Evolutionary conservation across 2,888 invertebrate genomes (phyloP).

Genomic region (Mythimna impura): DNA sequence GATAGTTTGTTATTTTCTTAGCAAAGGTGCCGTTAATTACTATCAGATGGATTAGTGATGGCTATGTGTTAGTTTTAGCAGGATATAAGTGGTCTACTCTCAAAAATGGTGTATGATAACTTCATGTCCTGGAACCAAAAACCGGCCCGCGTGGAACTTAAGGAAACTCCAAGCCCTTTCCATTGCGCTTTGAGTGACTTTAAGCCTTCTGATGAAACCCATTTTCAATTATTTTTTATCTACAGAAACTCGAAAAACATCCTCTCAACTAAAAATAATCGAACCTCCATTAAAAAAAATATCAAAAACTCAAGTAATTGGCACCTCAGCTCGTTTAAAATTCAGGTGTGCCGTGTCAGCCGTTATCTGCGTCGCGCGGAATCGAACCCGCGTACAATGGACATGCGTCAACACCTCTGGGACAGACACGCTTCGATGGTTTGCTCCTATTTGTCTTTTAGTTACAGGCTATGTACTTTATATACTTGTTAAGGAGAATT

Average conservation of each 20-base stretch:
- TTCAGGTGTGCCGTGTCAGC: conserved; percentile 76
- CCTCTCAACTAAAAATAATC: conserved; percentile 36
- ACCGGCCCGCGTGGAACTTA: no score
- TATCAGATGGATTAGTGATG: no score
- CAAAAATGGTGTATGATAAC: no score
- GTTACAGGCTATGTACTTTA: conserved; percentile 39
- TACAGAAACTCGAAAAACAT: background rate
- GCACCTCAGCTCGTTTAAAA: conserved; percentile 73
- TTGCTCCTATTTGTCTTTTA: conserved; percentile 65
- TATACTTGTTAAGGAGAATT: conserved; percentile 9
- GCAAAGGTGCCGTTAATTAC: background rate
- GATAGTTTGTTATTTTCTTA: background rate
- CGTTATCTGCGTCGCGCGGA: conserved; percentile 70
- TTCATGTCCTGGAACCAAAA: no score
- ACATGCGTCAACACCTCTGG: conserved; percentile 72
- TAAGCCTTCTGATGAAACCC: no score
- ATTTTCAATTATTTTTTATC: background rate
- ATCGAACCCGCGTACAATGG: conserved; percentile 73
- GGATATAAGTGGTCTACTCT: no score
- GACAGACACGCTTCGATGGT: conserved; percentile 55
- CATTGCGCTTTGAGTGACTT: no score
- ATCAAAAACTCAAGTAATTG: conserved; percentile 67
- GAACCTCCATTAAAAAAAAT: conserved; percentile 38
- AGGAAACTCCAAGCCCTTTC: no score
- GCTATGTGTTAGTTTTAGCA: no score